These are phyloP conservation scores for Puffinus mauretanicus DNA, from an alignment of 2,113 vertebrate genomes.

Conservation along the genomic window DNA sequence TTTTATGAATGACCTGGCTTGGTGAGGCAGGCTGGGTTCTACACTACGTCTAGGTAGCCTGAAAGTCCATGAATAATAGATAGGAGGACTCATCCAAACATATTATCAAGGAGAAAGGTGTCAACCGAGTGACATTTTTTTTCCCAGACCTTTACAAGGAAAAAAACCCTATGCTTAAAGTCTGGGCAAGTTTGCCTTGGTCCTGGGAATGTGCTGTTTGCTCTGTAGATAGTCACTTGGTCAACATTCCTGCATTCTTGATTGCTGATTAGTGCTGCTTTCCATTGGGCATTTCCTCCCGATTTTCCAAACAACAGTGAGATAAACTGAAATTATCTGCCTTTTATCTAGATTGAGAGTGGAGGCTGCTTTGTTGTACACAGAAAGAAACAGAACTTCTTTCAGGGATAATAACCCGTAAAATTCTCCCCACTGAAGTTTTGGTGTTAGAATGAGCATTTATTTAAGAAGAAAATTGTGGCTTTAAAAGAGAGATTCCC, in stretches of 20 bases:
- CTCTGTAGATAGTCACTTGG: background rate
- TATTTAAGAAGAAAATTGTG: background rate
- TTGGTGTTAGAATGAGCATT: background rate
- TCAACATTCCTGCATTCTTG: background rate
- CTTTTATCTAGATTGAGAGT: background rate
- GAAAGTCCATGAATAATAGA: background rate
- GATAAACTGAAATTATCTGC: background rate
- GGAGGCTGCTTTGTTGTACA: background rate
- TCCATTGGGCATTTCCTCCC: background rate
- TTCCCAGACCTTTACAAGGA: background rate
- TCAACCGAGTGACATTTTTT: background rate
- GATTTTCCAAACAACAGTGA: background rate
- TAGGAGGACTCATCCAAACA: background rate
- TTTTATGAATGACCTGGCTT: background rate
- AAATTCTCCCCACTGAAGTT: background rate
- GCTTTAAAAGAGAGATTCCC: background rate
- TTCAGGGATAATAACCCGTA: background rate
- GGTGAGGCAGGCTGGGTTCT: background rate
- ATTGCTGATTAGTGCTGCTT: background rate
- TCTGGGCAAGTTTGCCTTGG: background rate
- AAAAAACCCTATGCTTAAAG: background rate
- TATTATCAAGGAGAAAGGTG: background rate
- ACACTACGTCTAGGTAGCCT: background rate
- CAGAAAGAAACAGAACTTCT: background rate
- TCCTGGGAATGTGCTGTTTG: background rate